Conservation (phyloP, 2,888 invertebrate genomes). For the Spilarctia lutea region DNA sequence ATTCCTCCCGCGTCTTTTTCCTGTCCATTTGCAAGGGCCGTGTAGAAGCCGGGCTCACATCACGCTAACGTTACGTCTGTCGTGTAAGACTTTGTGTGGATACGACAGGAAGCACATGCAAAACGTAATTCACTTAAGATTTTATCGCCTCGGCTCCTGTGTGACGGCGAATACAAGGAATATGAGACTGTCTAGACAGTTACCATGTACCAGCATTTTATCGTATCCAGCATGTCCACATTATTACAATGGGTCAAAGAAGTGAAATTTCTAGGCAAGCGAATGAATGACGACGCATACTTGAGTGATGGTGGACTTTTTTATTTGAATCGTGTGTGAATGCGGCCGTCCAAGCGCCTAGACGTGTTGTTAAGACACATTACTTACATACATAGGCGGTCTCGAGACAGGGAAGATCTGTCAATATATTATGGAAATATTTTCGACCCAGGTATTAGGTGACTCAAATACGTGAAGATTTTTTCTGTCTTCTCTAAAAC, state of each 20-base stretch:
- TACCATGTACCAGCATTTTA: slow-evolving; percentile 29
- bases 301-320: slow-evolving; percentile 86
- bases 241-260: slow-evolving; percentile 60
- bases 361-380: slow-evolving; percentile 62
- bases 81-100: slow-evolving; percentile 62
- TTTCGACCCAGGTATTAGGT: slow-evolving; percentile 37
- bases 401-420: slow-evolving; percentile 50
- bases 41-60: slow-evolving; percentile 83
- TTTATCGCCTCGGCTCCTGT: slow-evolving; percentile 36
- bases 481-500: slow-evolving; percentile 20
- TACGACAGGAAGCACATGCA: slow-evolving; percentile 51
- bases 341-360: slow-evolving; percentile 70
- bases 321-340: slow-evolving; percentile 87
- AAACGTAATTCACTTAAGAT: slow-evolving; percentile 46
- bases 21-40: slow-evolving; percentile 86
- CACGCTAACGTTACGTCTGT: slow-evolving; percentile 67
- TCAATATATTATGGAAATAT: slow-evolving; percentile 51
- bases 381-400: slow-evolving; percentile 56
- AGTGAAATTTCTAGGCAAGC: slow-evolving; percentile 80
- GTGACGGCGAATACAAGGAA: slow-evolving; percentile 27
- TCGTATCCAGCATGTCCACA: slow-evolving; percentile 63
- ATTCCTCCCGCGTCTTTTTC: slow-evolving; percentile 85
- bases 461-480: slow-evolving; percentile 38
- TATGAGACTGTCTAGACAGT: slow-evolving; percentile 40
- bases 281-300: slow-evolving; percentile 85